Evolutionary conservation across 2,888 invertebrate genomes (phyloP).

Genomic region (Euproctis similis): DNA sequence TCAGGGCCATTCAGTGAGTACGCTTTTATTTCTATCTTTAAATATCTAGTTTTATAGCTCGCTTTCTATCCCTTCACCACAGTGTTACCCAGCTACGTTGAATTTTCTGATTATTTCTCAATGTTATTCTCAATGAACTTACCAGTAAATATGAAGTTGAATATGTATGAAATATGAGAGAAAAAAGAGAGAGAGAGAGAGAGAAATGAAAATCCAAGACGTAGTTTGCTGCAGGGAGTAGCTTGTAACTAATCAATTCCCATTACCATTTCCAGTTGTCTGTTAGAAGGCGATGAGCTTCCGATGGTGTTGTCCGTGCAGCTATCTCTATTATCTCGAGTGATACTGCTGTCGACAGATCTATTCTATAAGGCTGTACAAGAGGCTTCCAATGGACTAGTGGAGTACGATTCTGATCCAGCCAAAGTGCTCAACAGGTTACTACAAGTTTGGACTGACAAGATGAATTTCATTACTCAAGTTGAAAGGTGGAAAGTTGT

Average conservation of each 20-base stretch:
- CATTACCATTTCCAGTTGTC: constrained; percentile 65
- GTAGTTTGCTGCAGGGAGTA: no score
- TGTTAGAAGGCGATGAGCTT: constrained; percentile 81
- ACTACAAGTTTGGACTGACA: constrained; percentile 85
- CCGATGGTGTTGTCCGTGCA: constrained; percentile 86
- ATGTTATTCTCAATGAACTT: no score
- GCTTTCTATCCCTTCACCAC: no score
- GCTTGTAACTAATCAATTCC: background rate
- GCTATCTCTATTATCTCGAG: constrained; percentile 85
- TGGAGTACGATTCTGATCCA: constrained; percentile 70
- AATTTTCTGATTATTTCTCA: no score
- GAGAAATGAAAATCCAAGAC: no score
- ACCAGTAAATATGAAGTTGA: no score
- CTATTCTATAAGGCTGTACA: constrained; percentile 78
- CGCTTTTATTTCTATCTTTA: background rate
- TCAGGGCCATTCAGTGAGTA: constrained; percentile 60
- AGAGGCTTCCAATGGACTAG: constrained; percentile 55
- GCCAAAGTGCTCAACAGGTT: constrained; percentile 82
- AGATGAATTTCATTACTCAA: constrained; percentile 86
- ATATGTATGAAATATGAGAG: no score
- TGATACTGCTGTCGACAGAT: constrained; percentile 81
- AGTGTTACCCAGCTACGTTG: no score
- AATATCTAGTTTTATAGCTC: background rate
- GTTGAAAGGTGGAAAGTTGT: constrained; percentile 89
- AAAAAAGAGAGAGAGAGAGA: no score